phyloP scores from a whole-genome alignment of 2,113 vertebrate genomes.

The Cyanocitta stelleri region DNA sequence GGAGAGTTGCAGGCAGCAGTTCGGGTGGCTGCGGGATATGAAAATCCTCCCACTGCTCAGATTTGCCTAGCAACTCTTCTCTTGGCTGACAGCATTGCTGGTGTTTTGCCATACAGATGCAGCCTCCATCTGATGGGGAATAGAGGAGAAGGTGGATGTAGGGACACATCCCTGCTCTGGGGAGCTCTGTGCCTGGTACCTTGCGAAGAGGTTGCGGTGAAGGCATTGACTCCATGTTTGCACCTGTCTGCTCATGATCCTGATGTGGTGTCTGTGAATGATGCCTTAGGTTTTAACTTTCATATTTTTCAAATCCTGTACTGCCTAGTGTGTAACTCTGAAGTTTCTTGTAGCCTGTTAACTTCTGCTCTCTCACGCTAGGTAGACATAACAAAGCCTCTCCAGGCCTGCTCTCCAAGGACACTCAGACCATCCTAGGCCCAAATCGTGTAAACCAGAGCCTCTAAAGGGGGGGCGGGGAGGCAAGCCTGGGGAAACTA shows the following conservation, averaged over 20 bases:
- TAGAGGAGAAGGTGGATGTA: background rate
- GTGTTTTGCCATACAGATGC: slow-evolving; percentile 1
- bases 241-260: background rate
- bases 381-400: too few relatives aligned
- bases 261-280: background rate
- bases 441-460: too few relatives aligned
- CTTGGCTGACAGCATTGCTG: background rate
- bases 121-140: background rate
- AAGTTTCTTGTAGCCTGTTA: too few relatives aligned
- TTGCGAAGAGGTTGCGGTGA: background rate
- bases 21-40: background rate
- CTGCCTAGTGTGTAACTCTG: too few relatives aligned
- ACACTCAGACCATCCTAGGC: too few relatives aligned
- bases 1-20: background rate
- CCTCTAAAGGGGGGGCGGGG: too few relatives aligned
- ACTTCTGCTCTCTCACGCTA: too few relatives aligned
- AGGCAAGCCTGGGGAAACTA: too few relatives aligned
- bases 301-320: too few relatives aligned
- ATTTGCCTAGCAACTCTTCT: slow-evolving; percentile 15
- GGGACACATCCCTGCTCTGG: background rate
- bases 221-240: background rate
- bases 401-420: too few relatives aligned
- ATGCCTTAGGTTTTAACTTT: too few relatives aligned
- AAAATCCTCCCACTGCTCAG: background rate
- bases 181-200: background rate